These are phyloP conservation scores for Caradrina clavipalpis DNA, from an alignment of 2,888 invertebrate species.

Conservation along the genomic window DNA sequence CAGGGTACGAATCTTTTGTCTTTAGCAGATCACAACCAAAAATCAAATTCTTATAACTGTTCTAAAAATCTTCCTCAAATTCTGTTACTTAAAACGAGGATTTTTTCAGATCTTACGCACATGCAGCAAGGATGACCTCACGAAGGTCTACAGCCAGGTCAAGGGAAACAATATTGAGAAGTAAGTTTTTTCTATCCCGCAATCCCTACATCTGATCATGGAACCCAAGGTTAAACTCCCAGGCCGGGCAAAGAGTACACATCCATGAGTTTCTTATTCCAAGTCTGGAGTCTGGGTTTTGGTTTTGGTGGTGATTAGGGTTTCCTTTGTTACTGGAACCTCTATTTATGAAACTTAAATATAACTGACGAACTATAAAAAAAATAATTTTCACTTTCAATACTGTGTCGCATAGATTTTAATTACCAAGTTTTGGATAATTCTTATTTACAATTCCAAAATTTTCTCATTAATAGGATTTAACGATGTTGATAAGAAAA, in stretches of 20 bases:
- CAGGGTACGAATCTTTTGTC: conserved; percentile 81
- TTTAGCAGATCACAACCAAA: neutral
- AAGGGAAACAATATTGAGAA: conserved; percentile 91
- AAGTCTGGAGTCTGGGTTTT: too few relatives aligned
- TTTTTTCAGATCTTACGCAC: conserved; percentile 91
- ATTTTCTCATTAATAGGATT: too few relatives aligned
- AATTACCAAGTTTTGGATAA: too few relatives aligned
- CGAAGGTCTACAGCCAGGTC: conserved; percentile 92
- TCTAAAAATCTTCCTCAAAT: neutral
- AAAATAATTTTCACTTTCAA: too few relatives aligned
- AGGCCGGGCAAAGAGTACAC: neutral
- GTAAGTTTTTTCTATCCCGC: conserved; percentile 75
- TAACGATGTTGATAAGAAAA: neutral
- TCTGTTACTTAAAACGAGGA: neutral
- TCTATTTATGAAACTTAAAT: too few relatives aligned
- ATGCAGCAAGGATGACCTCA: conserved; percentile 93
- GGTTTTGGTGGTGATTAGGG: too few relatives aligned
- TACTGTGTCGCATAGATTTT: too few relatives aligned
- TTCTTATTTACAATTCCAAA: too few relatives aligned
- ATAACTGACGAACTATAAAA: too few relatives aligned
- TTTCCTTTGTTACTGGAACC: too few relatives aligned
- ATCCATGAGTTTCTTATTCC: too few relatives aligned
- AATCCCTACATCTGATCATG: neutral
- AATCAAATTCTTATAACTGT: too few relatives aligned
- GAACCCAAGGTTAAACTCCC: neutral